A percentile compares a stretch with the other conserved stretches of the same genome.
Evolutionary conservation across 2,113 vertebrate species (phyloP).

Genomic region (Mungos mungo): DNA sequence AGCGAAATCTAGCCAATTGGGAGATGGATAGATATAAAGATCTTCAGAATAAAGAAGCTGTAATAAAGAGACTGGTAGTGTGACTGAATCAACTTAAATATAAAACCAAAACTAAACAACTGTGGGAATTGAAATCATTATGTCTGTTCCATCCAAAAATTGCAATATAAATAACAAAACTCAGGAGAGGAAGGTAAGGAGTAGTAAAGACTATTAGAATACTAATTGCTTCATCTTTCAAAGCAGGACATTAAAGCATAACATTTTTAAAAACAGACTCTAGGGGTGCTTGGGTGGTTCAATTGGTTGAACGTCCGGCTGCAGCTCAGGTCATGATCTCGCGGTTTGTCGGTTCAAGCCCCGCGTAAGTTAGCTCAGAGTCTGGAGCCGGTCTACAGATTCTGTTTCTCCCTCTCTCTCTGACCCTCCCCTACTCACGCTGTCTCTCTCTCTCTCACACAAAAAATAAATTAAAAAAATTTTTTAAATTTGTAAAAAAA

Average conservation of each 20-base stretch:
- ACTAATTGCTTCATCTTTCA: background rate
- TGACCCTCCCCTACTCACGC: too few species aligned
- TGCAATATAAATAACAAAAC: background rate
- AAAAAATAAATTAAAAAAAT: too few species aligned
- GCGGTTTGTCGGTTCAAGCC: too few species aligned
- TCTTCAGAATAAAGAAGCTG: background rate
- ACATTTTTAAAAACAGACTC: background rate
- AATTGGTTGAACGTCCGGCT: too few species aligned
- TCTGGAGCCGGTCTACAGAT: too few species aligned
- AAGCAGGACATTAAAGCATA: background rate
- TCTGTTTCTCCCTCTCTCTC: too few species aligned
- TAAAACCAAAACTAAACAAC: conserved; percentile 21
- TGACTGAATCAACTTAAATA: background rate
- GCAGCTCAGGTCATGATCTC: too few species aligned
- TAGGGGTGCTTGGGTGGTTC: background rate
- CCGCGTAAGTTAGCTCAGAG: too few species aligned
- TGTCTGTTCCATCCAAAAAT: background rate
- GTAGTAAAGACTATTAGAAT: background rate
- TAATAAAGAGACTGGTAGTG: background rate
- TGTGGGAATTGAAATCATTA: background rate
- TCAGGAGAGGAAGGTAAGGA: background rate
- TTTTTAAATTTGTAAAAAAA: too few species aligned
- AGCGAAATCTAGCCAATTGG: background rate
- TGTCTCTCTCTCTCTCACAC: too few species aligned
- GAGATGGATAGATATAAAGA: background rate